Evolutionary conservation across 2,888 invertebrate genomes (phyloP), one percentile per base, ranked within the genome.

Genomic region (Vesta saturnalis): DNA sequence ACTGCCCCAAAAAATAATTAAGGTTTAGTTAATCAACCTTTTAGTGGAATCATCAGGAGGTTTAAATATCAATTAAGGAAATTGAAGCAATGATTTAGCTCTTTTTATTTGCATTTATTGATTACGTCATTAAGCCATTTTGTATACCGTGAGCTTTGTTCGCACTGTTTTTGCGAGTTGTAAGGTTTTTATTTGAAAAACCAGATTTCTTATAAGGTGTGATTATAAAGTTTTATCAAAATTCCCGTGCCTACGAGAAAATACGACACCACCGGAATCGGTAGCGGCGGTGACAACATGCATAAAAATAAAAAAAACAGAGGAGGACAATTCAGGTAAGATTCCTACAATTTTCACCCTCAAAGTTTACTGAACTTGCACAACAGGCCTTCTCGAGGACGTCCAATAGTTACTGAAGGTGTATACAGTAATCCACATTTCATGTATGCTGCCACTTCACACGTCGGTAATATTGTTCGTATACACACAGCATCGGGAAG

Each of bases 371-470:
- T 18, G 15, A 52, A 54, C 21, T 35, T 43, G 43, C 18, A 16
- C 12, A 19, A 15, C 66, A 91, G 92, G 86, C 89, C 90, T 77
- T 90, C 91, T 74, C 89, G 93, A 80, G 88, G 89, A 76, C 89
- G 93, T 78, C 85, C 87, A 49, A 87, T 92, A 74, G 87, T 89
- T 73, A 90, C 92, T 15, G 95, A 96, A 81, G 96, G 96, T 72
- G 92, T 96, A 63, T 96, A 96, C 84, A 92, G 90, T 80, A 96
- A 96, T 88, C 90, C 92, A 73, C 91, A 92, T 84, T 95, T 95
- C 84, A 94, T 95, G 93, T 94, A 95, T 87, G 92, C 94, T 54
- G 91, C 93, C 70, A 93, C 94, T 62, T 90, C 93, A 74, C 91
- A 95, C 81, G 92, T 96, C 72, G 96, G 95, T 71, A 93, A 92